Evolutionary conservation across 2,888 invertebrate genomes (phyloP).

Genomic region (Ariolimax columbianus): DNA sequence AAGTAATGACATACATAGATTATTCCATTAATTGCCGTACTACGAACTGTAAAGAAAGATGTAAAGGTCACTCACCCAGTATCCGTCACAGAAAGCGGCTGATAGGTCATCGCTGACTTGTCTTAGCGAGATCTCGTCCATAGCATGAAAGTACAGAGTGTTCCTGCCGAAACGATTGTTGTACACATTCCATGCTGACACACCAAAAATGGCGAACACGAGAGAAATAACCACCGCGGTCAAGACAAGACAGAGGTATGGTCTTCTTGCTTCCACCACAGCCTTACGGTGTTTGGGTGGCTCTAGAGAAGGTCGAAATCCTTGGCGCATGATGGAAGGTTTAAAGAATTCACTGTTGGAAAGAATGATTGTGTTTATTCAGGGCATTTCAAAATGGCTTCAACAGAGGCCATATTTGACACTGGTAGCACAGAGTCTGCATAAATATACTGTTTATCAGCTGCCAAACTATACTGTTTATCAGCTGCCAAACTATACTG

Average conservation of each 20-base stretch:
- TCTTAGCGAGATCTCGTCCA: background rate
- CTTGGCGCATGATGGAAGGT: slow-evolving; percentile 17
- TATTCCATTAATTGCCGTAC: too few relatives aligned
- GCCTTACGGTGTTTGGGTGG: slow-evolving; percentile 17
- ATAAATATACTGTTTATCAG: too few relatives aligned
- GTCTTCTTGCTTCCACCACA: slow-evolving; percentile 6
- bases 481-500: too few relatives aligned
- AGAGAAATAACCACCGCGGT: background rate
- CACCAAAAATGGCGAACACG: slow-evolving; percentile 28
- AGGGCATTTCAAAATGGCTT: too few relatives aligned
- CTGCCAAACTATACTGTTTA: too few relatives aligned
- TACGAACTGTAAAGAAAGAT: background rate
- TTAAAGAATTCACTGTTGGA: too few relatives aligned
- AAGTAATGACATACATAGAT: too few relatives aligned
- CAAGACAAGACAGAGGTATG: background rate
- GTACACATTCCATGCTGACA: slow-evolving; percentile 29
- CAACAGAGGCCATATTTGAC: too few relatives aligned
- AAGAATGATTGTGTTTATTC: too few relatives aligned
- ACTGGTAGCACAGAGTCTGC: too few relatives aligned
- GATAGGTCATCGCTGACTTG: slow-evolving; percentile 6
- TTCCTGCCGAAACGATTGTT: slow-evolving; percentile 6
- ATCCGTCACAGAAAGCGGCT: slow-evolving; percentile 11
- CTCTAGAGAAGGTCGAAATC: slow-evolving; percentile 14
- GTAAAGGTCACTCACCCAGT: background rate
- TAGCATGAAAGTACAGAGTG: background rate